These are phyloP conservation scores for Tinea pellionella DNA, from an alignment of 2,888 invertebrate species.

Conservation along the genomic window DNA sequence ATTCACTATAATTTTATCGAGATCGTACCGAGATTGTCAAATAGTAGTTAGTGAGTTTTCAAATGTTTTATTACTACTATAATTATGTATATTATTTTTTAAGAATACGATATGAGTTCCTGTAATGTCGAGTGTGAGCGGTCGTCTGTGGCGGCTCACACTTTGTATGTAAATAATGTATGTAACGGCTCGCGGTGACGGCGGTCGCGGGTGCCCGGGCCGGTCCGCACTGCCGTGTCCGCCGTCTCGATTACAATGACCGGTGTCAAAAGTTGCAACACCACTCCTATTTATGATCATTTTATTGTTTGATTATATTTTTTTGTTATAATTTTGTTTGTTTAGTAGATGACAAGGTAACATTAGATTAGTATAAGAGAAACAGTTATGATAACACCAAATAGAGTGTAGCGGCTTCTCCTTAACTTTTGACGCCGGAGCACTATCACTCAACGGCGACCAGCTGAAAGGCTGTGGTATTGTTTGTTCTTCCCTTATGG, in stretches of 20 bases:
- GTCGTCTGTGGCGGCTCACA: conserved; percentile 38
- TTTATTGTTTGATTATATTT: conserved; percentile 64
- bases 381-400: conserved; percentile 66
- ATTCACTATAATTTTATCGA: conserved; percentile 63
- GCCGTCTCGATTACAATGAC: conserved; percentile 14
- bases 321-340: conserved; percentile 50
- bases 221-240: conserved; percentile 20
- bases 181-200: conserved; percentile 36
- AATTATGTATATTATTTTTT: conserved; percentile 52
- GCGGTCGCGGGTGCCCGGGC: conserved; percentile 19
- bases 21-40: conserved; percentile 62
- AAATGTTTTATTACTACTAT: conserved; percentile 64
- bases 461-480: conserved; percentile 20
- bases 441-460: conserved; percentile 31
- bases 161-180: conserved; percentile 61
- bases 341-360: conserved; percentile 65
- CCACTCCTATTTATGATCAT: conserved; percentile 62
- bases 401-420: conserved; percentile 70
- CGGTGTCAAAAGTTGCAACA: conserved; percentile 51
- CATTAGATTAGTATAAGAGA: conserved; percentile 67
- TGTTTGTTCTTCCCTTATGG: conserved; percentile 17
- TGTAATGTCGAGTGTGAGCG: conserved; percentile 56
- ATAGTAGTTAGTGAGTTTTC: conserved; percentile 69
- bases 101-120: conserved; percentile 69
- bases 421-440: conserved; percentile 61